Evolutionary conservation across 2,113 vertebrate species (phyloP), one percentile per base, ranked within the genome.

Genomic region (Rhabdornis inornatus): DNA sequence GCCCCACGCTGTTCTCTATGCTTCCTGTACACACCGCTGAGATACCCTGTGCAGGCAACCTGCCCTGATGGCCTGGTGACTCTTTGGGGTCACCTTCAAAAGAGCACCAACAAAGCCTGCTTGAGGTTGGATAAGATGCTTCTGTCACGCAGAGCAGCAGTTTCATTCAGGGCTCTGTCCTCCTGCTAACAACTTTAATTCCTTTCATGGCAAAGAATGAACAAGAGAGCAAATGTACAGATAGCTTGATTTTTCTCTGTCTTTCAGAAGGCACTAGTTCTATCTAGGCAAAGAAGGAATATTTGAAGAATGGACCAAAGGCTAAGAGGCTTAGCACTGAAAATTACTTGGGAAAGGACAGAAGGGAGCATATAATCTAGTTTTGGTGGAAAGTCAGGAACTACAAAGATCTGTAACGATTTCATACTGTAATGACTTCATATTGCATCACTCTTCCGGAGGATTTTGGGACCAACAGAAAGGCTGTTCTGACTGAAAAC

Each of bases 1-100:
- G 9, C 12, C 33, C 21, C 25, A 6, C 0, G 0, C 10, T 13
- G 40, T 17, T 69, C 35, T 16, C 33, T 52, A 0, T 2, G 5
- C 28, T n/a, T 83, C 50, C 57, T 63, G 23, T 8, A 27, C 2
- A 5, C 13, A 16, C 28, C 1, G 3, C 76, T 33, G 31, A 64
- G 40, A 37, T 20, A 42, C 4, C 14, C 24, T 14, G 8, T 10
- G 44, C 20, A 21, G 23, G 33, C 18, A 27, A 47, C 15, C 66
- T 23, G 59, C 59, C 22, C 25, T 50, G 39, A 50, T 9, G 42
- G 71, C 31, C 49, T 35, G 25, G 21, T 25, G 19, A 6, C 50
- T 47, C 85, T 59, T 20, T 21, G 45, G 31, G 87, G 56, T 35
- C 60, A 52, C 30, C 27, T 57, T 55, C 60, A 28, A n/a, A 74